Evolutionary conservation across 2,888 invertebrate genomes (phyloP), one percentile per base, ranked within the genome.

Genomic region (Oscheius sp.): DNA sequence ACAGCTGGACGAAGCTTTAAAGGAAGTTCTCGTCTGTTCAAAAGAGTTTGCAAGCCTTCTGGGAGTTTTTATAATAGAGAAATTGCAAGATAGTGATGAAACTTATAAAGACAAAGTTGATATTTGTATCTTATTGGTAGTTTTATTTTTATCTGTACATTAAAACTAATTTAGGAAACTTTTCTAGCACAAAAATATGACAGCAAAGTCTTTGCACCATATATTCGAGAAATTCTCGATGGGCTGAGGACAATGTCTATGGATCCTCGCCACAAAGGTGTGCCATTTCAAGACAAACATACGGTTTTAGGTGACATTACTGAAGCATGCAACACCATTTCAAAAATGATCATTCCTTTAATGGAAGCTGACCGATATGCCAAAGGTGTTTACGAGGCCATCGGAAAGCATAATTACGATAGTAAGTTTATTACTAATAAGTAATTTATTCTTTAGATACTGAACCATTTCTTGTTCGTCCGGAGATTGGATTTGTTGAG

Each of bases 381-480:
- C n/a, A n/a, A 42, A 3, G 42, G 17, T 3, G 42, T 25, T 15
- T 52, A 52, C 12, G 52, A 52, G 10, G 29, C 6, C 10, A 52
- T 52, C 10, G 52, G 29, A 5, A 52, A 52, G 20, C 55, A 55
- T 17, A 55, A 55, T 34, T 55, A 34, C 17, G 55, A 55, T 5
- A 55, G 55, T 55, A 12, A 55, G 37, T 8, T 34, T 20, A 3
- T 33, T 20, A 15, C 37, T 17, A 25, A 23, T 23, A 5, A 3
- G 23, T n/a, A n/a, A n/a, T 48, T 48, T 34, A n/a, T 42, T 42
- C 20, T 55, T 34, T 4, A 55, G 55, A 55, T 23, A 55, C 34
- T 33, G 55, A 55, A 23, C 55, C 55, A 2, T 55, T 55, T 34
- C 37, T 55, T 5, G 55, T 55, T n/a, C 31, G 55, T 10, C 55